Percentiles rank a stretch among this genome's conserved stretches.
phyloP scores from a whole-genome alignment of 1,140 invertebrate species.

The Caerostris extrusa region DNA sequence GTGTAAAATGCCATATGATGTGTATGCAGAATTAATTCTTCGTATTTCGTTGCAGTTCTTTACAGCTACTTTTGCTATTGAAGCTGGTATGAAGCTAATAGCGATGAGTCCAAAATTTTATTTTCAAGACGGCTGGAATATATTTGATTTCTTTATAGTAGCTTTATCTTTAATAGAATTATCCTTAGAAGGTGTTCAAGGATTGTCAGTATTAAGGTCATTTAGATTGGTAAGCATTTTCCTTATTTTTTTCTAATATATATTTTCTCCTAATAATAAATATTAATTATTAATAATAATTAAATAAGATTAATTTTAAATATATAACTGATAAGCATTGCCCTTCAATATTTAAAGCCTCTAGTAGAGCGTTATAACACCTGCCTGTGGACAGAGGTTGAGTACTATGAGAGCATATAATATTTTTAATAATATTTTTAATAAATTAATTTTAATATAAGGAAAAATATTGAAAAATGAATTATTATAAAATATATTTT shows the following conservation, averaged over 20 bases:
- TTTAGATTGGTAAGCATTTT: slow-evolving; percentile 95
- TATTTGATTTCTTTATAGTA: slow-evolving; percentile 99
- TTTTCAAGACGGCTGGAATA: slow-evolving; percentile 99
- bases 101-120: slow-evolving; percentile 98
- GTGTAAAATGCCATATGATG: background rate
- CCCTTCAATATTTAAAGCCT: no score
- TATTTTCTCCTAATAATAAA: no score
- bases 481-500: no score
- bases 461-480: no score
- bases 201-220: slow-evolving; percentile 96
- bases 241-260: background rate
- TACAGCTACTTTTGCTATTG: slow-evolving; percentile 97
- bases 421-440: no score
- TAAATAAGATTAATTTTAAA: no score
- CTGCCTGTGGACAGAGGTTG: no score
- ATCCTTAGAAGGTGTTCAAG: slow-evolving; percentile 94
- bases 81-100: slow-evolving; percentile 96
- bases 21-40: slow-evolving; percentile 8
- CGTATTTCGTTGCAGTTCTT: slow-evolving; percentile 90
- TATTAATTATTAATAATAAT: no score
- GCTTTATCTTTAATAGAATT: slow-evolving; percentile 96
- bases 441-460: no score
- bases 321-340: no score
- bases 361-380: no score
- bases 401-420: no score